Evolutionary conservation across 2,797 vertebrate genomes (phyloP).

Genomic region (Sebastes jordani): DNA sequence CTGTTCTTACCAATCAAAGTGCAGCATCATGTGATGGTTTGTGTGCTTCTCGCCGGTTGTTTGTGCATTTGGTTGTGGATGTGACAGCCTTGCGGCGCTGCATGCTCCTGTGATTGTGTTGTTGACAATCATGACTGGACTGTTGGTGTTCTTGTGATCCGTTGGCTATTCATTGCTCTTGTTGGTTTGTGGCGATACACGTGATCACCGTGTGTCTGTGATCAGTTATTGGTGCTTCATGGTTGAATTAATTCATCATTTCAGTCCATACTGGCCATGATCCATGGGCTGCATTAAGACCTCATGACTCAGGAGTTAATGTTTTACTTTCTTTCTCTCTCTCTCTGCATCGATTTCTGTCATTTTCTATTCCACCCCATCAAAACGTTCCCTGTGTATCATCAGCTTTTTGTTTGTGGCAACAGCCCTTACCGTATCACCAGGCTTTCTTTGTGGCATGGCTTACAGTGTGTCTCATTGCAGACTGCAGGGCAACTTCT

Average conservation of each 20-base stretch:
- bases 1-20: background rate
- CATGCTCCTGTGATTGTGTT: constrained; percentile 38
- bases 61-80: constrained; percentile 23
- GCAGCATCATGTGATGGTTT: background rate
- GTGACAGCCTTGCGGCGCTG: constrained; percentile 33
- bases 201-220: constrained; percentile 17
- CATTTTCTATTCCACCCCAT: background rate
- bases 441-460: constrained; percentile 28
- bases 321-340: background rate
- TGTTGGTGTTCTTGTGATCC: constrained; percentile 16
- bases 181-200: constrained; percentile 21
- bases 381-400: background rate
- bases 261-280: background rate
- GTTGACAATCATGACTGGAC: constrained; percentile 9
- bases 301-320: background rate
- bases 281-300: constrained; percentile 7
- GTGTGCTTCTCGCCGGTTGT: constrained; percentile 9
- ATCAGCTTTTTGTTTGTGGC: constrained; percentile 14
- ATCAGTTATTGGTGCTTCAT: background rate
- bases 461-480: constrained; percentile 10
- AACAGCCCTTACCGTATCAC: background rate
- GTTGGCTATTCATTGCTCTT: background rate
- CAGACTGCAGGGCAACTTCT: background rate
- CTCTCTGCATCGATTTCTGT: background rate
- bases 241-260: constrained; percentile 2